Evolutionary conservation across 2,888 invertebrate species (phyloP).

Genomic region (Drosophila yooni): DNA sequence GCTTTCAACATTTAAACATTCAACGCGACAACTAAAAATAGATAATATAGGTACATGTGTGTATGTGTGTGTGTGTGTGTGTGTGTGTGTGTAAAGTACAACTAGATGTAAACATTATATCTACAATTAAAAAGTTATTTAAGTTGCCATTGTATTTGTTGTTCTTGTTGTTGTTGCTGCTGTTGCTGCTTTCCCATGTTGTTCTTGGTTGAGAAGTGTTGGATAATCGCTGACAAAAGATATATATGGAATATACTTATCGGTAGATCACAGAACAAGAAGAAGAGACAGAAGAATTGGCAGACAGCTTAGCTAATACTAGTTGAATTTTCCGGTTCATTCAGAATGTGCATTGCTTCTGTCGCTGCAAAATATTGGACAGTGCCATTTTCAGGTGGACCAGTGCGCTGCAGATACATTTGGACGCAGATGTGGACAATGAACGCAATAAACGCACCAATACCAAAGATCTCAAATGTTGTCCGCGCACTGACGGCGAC

Average conservation of each 20-base stretch:
- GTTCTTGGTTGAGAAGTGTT: neutral
- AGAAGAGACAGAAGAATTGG: neutral
- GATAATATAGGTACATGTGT: constrained; percentile 12
- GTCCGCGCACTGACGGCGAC: constrained; percentile 87
- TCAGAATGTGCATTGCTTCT: constrained; percentile 89
- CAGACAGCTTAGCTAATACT: constrained; percentile 72
- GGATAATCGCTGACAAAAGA: neutral
- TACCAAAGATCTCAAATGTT: constrained; percentile 90
- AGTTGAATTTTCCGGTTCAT: constrained; percentile 84
- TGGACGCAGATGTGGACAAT: constrained; percentile 87
- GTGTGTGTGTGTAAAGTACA: constrained; percentile 24
- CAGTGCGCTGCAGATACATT: constrained; percentile 81
- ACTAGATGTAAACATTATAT: constrained; percentile 32
- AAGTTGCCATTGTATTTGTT: constrained; percentile 18
- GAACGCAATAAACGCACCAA: constrained; percentile 88
- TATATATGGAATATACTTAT: neutral
- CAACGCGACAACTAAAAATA: constrained; percentile 19
- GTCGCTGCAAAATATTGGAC: constrained; percentile 88
- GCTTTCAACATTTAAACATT: constrained; percentile 28
- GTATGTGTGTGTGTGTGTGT: constrained; percentile 22
- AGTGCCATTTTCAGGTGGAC: constrained; percentile 82
- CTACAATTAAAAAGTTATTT: constrained; percentile 31
- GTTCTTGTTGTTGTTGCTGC: constrained; percentile 13
- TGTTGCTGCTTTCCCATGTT: neutral
- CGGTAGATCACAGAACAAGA: constrained; percentile 39